phyloP scores from a whole-genome alignment of 2,113 vertebrate species.

The Rattus rattus region DNA sequence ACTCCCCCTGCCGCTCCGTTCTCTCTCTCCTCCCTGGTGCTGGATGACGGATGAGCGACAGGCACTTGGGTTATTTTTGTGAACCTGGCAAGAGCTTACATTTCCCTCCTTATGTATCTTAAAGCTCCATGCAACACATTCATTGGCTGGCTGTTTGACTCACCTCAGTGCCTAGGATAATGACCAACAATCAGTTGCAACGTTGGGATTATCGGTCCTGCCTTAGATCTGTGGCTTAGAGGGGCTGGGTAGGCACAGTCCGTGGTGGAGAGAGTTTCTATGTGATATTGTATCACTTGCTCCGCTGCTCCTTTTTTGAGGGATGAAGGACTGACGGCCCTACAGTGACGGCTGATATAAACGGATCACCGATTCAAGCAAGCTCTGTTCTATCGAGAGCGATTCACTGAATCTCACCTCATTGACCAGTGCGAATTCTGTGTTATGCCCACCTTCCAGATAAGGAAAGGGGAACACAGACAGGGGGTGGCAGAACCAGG shows the following conservation, averaged over 20 bases:
- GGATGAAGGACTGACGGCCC: background rate
- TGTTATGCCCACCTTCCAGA: background rate
- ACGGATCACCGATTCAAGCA: background rate
- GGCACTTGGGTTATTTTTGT: background rate
- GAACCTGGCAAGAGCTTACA: background rate
- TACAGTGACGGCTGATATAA: background rate
- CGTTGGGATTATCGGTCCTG: background rate
- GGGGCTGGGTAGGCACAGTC: background rate
- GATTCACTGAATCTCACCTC: background rate
- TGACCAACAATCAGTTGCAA: background rate
- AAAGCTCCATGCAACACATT: background rate
- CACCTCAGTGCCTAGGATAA: rapidly evolving
- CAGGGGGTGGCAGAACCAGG: background rate
- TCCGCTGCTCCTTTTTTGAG: background rate
- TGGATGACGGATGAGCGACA: background rate
- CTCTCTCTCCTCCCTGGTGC: background rate
- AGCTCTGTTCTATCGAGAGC: too few relatives aligned
- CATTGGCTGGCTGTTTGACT: background rate
- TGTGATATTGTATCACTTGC: background rate
- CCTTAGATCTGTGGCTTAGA: background rate
- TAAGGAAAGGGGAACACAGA: background rate
- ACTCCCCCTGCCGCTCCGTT: too few relatives aligned
- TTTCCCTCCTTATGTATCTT: background rate
- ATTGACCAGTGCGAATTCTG: background rate
- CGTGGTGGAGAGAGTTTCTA: background rate